Evolutionary conservation across 2,113 vertebrate genomes (phyloP).

Genomic region (Okapia johnstoni): DNA sequence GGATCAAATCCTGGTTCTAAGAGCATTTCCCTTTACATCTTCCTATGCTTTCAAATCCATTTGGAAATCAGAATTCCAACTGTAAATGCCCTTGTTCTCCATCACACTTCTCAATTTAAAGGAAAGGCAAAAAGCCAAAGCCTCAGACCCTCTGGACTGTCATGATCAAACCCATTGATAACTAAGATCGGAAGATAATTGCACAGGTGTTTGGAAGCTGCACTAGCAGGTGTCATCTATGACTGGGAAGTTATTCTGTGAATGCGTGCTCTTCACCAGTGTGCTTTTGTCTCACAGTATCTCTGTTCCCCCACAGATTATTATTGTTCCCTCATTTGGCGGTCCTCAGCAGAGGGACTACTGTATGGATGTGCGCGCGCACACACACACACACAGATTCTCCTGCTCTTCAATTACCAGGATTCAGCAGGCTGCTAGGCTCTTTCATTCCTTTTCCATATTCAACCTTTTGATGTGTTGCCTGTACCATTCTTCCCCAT

Average conservation of each 20-base stretch:
- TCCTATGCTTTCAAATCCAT: not conserved
- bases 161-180: slow-evolving; percentile 21
- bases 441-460: slow-evolving; percentile 65
- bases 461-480: slow-evolving; percentile 60
- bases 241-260: not conserved
- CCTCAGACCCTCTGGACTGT: not conserved
- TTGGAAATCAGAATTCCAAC: not conserved
- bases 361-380: not conserved
- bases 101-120: not conserved
- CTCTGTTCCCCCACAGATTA: not conserved
- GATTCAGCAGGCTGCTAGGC: not conserved
- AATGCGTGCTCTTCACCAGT: not conserved
- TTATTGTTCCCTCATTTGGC: slow-evolving; percentile 5
- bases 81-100: not conserved
- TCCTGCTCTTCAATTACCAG: slow-evolving; percentile 60
- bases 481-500: not conserved
- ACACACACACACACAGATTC: not conserved
- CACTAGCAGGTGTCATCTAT: not conserved
- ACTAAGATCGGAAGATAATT: not conserved
- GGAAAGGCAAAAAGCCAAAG: not conserved
- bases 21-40: not conserved
- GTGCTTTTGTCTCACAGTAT: not conserved
- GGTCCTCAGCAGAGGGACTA: not conserved
- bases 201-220: not conserved
- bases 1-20: not conserved